Evolutionary conservation across 2,888 invertebrate genomes (phyloP).

Genomic region (Lepidocyrtinus sp.): DNA sequence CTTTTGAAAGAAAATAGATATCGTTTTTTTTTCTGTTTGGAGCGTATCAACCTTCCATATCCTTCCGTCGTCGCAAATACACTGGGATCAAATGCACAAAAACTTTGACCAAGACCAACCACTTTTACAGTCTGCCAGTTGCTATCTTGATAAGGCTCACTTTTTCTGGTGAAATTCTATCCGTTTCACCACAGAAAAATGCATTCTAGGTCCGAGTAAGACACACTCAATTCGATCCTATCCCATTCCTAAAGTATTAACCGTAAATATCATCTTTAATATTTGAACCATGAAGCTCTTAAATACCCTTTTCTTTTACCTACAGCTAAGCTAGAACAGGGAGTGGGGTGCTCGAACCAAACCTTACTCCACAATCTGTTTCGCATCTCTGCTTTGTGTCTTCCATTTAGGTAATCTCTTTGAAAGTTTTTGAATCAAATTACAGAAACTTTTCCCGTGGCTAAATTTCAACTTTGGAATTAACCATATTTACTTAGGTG

Average conservation of each 20-base stretch:
- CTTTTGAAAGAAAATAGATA: slow-evolving; percentile 8
- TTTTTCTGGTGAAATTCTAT: slow-evolving; percentile 54
- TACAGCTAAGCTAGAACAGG: background rate
- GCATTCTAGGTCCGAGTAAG: slow-evolving; percentile 5
- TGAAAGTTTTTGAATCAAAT: slow-evolving; percentile 12
- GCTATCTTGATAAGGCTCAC: slow-evolving; percentile 46
- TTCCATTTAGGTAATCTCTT: slow-evolving; percentile 27
- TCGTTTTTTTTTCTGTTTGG: background rate
- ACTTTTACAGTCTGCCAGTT: background rate
- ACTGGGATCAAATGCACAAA: background rate
- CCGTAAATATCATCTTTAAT: slow-evolving; percentile 24
- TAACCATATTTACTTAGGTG: background rate
- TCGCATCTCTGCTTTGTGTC: slow-evolving; percentile 29
- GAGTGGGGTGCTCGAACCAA: background rate
- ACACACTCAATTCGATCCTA: slow-evolving; percentile 26
- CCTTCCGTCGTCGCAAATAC: background rate
- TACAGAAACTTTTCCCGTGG: slow-evolving; percentile 8
- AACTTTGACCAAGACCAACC: background rate
- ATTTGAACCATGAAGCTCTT: slow-evolving; percentile 18
- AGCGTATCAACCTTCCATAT: slow-evolving; percentile 7
- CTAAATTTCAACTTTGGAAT: background rate
- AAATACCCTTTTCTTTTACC: slow-evolving; percentile 12
- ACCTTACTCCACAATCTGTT: slow-evolving; percentile 26
- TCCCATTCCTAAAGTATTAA: slow-evolving; percentile 41
- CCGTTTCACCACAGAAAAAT: slow-evolving; percentile 50